Percentiles rank a stretch among this genome's conserved stretches.
Evolutionary conservation across 2,888 invertebrate genomes (phyloP).

Genomic region (Xylocampa areola): DNA sequence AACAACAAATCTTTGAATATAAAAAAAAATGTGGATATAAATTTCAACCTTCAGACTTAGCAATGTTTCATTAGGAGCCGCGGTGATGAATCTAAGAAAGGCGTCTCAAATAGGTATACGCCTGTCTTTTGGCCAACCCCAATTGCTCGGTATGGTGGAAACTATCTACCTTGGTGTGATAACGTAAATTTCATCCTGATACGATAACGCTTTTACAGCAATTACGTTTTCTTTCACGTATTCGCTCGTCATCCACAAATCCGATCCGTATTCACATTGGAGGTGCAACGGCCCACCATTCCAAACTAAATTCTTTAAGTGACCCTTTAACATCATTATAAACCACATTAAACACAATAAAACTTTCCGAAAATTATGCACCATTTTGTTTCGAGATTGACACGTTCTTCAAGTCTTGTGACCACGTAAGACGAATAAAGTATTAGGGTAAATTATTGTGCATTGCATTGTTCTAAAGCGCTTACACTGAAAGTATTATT

Average conservation of each 20-base stretch:
- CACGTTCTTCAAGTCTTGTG: conserved; percentile 15
- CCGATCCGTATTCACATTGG: conserved; percentile 84
- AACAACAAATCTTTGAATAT: too few species aligned
- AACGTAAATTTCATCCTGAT: conserved; percentile 88
- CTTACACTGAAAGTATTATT: conserved; percentile 36
- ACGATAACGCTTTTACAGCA: conserved; percentile 89
- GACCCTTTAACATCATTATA: conserved; percentile 48
- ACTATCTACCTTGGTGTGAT: conserved; percentile 89
- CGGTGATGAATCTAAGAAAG: too few species aligned
- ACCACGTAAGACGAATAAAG: conserved; percentile 6
- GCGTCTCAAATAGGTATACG: too few species aligned
- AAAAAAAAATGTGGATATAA: too few species aligned
- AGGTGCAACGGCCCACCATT: conserved; percentile 81
- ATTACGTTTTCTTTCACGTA: conserved; percentile 90
- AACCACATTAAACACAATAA: conserved; percentile 37
- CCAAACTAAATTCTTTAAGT: conserved; percentile 81
- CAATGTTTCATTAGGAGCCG: too few species aligned
- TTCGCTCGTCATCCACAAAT: conserved; percentile 86
- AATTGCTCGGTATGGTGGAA: too few species aligned
- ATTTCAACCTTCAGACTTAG: too few species aligned
- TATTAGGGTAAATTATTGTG: conserved; percentile 15
- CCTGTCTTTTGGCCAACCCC: too few species aligned
- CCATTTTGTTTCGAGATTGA: conserved; percentile 39
- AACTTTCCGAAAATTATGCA: conserved; percentile 28
- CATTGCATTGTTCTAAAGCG: conserved; percentile 30